A percentile compares a stretch with the other conserved stretches of the same genome.
phyloP scores from a whole-genome alignment of 2,113 vertebrate genomes.

The Vulpes vulpes region DNA sequence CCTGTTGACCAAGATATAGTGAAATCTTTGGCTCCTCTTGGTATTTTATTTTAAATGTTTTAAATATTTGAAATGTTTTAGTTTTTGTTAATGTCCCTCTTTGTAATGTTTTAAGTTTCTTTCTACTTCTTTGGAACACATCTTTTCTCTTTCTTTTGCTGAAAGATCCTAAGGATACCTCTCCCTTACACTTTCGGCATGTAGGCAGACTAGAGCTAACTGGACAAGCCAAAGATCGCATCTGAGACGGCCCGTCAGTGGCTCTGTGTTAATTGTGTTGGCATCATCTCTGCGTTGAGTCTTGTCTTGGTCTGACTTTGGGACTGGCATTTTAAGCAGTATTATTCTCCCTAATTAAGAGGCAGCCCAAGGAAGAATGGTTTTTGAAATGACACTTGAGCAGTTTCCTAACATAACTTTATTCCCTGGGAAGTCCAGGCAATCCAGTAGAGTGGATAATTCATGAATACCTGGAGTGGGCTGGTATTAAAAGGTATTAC shows the following conservation, averaged over 20 bases:
- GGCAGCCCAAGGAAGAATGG: background rate
- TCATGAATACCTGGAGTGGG: background rate
- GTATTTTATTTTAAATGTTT: constrained; percentile 26
- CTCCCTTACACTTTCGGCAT: background rate
- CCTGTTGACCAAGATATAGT: background rate
- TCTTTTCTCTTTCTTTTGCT: constrained; percentile 7
- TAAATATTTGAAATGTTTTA: background rate
- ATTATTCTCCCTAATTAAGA: constrained; percentile 37
- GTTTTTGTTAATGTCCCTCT: constrained; percentile 7
- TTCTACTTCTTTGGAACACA: background rate
- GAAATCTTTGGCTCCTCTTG: background rate
- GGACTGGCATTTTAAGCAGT: background rate
- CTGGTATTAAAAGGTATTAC: constrained; percentile 20
- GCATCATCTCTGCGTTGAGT: background rate
- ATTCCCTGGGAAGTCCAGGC: background rate
- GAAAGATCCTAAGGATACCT: background rate
- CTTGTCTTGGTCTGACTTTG: constrained; percentile 36
- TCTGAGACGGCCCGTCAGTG: background rate
- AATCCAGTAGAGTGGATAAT: background rate
- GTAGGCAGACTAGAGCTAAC: background rate
- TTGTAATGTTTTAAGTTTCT: background rate
- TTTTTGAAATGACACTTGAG: background rate
- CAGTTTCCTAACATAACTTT: background rate
- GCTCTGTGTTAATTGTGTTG: background rate
- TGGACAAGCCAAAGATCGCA: background rate